Base-by-base conservation (phyloP, 35 echinoderm and acorn worm genomes). In the Acanthaster planci region DNA sequence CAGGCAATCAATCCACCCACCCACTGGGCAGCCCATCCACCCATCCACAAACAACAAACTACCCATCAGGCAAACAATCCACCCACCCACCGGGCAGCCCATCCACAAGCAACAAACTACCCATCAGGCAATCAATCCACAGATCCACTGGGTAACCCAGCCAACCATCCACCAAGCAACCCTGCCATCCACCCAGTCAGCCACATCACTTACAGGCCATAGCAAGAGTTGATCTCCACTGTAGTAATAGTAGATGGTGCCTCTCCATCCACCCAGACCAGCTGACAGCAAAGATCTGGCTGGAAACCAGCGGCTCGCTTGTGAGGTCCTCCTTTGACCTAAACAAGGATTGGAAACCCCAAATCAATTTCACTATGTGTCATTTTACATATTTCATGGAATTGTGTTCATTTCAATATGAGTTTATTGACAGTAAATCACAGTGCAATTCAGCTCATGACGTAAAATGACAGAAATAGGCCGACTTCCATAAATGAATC, bases 221-320 rank as follows among this genome's bases (percentile, higher is more conserved):
- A 99, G 16, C 87, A 87, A 39, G 96, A 94, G 78, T 91, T 99
- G 68, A 93, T 84, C 38, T 90, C 82, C 55, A 94, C 58, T 55
- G 84, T 77, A 19, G 96, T 99, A 31, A 99, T 85, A 30, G 82
- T 78, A 36, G 96, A 88, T 21, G 96, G 96, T 16, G 92, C 67
- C 53, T 99, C 96, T 8, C 92, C 96, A 23, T 99, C 96, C n/a
- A 94, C 81, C 96, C 92, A 94, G 5, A 94, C 55, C 0, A 94
- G 77, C 84, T 94, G 96, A 23, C 88, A 91, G 77, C 84, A 88
- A 7, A 99, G 77, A 37, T 88, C 89, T 8, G 96, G 88, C 78
- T 94, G 92, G 77, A 88, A 94, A 30, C 96, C 92, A 19, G 78
- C 39, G 7, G 92, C 75, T 23, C 89, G 76, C 52, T 99, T 99